Conservation (phyloP, 2,113 vertebrate genomes). For the Corythornis cristatus region DNA sequence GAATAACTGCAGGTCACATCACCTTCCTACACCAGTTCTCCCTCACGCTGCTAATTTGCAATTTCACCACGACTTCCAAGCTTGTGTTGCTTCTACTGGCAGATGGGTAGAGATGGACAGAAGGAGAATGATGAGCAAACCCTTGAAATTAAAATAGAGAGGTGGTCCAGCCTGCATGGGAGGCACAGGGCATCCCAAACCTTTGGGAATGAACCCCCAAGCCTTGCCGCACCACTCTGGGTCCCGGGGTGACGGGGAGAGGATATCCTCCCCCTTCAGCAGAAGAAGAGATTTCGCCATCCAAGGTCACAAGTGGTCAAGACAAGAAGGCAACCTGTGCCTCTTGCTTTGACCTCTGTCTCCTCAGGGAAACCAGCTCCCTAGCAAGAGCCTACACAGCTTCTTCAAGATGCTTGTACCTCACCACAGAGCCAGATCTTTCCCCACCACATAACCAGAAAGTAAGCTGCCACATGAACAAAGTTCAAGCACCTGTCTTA, state of each 20-base stretch:
- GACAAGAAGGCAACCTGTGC: not conserved
- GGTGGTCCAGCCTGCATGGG: not conserved
- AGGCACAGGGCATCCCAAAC: not conserved
- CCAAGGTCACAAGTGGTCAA: not conserved
- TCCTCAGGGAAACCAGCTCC: not conserved
- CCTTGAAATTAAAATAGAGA: not conserved
- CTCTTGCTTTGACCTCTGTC: not conserved
- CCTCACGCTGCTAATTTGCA: not conserved
- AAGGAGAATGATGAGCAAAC: not conserved
- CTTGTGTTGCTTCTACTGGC: not conserved
- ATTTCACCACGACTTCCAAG: not conserved
- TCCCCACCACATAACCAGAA: not conserved
- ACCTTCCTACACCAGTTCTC: not conserved
- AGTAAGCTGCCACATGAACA: not conserved
- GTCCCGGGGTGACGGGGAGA: not conserved
- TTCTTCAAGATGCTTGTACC: not conserved
- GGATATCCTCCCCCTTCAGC: not conserved
- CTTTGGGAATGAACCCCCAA: not conserved
- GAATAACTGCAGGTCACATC: not conserved
- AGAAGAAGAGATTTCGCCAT: not conserved
- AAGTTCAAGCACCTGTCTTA: rapidly evolving
- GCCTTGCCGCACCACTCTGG: not conserved
- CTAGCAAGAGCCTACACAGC: not conserved
- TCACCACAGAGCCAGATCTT: not conserved
- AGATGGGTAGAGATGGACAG: not conserved